Base-by-base conservation (phyloP, 2,888 invertebrate species). In the Drosophila stalkeri region DNA sequence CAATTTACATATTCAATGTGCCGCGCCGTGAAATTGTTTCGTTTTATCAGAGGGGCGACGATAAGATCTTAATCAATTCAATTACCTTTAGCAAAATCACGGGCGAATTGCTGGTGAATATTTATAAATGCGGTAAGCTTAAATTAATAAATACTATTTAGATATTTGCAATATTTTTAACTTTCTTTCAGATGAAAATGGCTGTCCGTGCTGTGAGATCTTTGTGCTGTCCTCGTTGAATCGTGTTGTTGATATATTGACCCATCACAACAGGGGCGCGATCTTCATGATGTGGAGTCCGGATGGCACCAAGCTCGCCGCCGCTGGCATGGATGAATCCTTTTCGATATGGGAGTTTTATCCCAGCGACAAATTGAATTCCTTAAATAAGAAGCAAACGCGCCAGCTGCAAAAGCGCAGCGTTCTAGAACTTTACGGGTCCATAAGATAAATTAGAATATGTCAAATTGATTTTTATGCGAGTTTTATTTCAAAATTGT, bases 301-400 rank as follows among this genome's bases (percentile, higher is more conserved):
- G 3, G 90, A 90, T 82, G 91, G 91, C 3, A 87, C 81, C 27
- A 89, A 86, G 78, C 75, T 92, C 67, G 93, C 92, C 7, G 92
- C 93, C 3, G 92, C 91, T 41, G 92, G 93, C 16, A 86, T 92
- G 14, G 93, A 93, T 68, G 93, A 93, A 60, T 92, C 92, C 31
- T 80, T 94, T 14, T 92, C 92, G 5, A 89, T 94, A 57, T 94
- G 93, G 93, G 91, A 93, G 69, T 93, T 93, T 82, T 90, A 92
- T 72, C 90, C 83, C 55, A 31, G 64, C 27, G 51, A 77, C 33
- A 74, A 71, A 31, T 14, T 52, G 12, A 39, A 61, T 5, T 64
- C 41, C 11, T 31, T 54, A 11, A 27, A 41, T 1, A 51, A 55
- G 9, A 64, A 63, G 14, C 51, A 23, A n/a, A 33, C 16, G 27